Conservation (phyloP, 2,797 vertebrate genomes). For the Cercopithecus neglectus region DNA sequence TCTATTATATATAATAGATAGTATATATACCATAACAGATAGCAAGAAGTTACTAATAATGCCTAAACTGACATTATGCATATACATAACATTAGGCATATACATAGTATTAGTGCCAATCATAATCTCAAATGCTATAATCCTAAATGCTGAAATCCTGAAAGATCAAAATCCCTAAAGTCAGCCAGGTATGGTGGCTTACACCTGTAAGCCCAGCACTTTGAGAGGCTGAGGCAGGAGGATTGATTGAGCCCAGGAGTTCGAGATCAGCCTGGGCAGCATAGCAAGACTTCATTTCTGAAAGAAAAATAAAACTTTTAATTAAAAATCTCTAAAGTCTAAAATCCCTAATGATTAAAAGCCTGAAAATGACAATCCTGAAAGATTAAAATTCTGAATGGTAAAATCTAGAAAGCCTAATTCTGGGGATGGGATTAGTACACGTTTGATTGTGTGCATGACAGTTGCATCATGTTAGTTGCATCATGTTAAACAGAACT, state of each 20-base stretch:
- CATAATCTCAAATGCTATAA: not conserved
- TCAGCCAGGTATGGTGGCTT: not conserved
- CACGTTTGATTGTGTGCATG: not conserved
- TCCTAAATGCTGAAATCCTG: not conserved
- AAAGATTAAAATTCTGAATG: not conserved
- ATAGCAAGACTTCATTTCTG: not conserved
- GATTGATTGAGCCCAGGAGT: not conserved
- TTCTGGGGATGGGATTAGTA: not conserved
- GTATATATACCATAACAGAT: not conserved
- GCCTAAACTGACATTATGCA: not conserved
- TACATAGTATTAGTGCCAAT: not conserved
- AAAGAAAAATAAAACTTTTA: not conserved
- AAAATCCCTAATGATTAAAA: not conserved
- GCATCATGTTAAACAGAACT: not conserved
- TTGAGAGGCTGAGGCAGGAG: not conserved
- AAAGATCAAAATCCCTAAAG: not conserved
- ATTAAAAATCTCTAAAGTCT: not conserved
- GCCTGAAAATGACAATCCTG: not conserved
- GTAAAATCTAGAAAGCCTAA: not conserved
- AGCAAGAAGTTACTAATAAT: not conserved
- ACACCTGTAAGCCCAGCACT: not conserved
- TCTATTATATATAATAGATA: not conserved
- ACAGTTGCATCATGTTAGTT: not conserved
- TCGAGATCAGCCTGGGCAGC: not conserved
- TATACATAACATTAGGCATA: not conserved